Base-by-base conservation (phyloP, 2,888 invertebrate species). In the Eupithecia subfuscata region DNA sequence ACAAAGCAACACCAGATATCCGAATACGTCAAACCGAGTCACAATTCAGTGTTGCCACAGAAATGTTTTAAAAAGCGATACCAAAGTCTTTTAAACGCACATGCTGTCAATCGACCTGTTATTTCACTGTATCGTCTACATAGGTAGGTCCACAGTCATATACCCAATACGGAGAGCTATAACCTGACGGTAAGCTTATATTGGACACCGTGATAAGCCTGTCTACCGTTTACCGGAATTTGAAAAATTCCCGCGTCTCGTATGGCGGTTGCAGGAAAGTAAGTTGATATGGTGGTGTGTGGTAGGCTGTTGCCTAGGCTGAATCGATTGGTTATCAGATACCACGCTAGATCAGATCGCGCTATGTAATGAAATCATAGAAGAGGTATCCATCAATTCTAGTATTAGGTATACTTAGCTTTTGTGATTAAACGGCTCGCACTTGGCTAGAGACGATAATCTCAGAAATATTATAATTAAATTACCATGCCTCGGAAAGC, bases 181-280 rank as follows among this genome's bases (percentile, higher is more conserved):
- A 8, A 25, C 12, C 22, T 52, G 52, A 22, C 60, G 14, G 25
- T 25, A 60, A 60, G 60, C 6, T 64, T 64, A 67, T 65, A 65
- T 67, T 67, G 40, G 65, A 67, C 65, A 67, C 65, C 65, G 9
- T 34, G 30, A 37, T 65, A 37, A 65, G 11, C 40, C 34, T 65
- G 65, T 37, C 22, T 43, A 40, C 72, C 52, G 73, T 80, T 81
- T 82, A 75, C 80, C 68, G 85, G 86, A 87, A 89, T 89, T 87
- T 84, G 78, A 84, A 86, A 88, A 88, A 86, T 84, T 40, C 84
- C 81, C 60, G 43, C 83, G 89, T 88, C 85, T 88, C 89, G 70
- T 79, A 79, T 86, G 77, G 75, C 76, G 76, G 74, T 87, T 80
- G 82, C 87, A 85, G 87, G 89, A 89, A 89, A 83, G 82, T 68